These are phyloP conservation scores for Pristionchus fissidentatus DNA, from an alignment of 2,888 invertebrate genomes.

Conservation along the genomic window DNA sequence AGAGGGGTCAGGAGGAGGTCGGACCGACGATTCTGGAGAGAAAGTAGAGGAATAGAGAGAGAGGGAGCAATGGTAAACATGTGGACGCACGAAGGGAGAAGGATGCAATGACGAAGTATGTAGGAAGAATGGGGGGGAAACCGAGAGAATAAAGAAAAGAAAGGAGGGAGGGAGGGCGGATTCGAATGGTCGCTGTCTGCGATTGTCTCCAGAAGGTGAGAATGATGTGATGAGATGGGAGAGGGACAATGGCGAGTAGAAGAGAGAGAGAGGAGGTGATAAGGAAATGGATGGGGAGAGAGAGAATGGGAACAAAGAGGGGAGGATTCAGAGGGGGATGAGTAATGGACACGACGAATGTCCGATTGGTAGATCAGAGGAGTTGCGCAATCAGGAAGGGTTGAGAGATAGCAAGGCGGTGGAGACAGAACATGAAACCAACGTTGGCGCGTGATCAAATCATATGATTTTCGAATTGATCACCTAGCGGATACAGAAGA, in stretches of 20 bases:
- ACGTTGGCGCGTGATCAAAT: too few relatives aligned
- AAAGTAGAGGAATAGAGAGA: conserved; percentile 24
- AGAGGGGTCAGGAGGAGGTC: background rate
- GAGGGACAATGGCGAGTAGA: conserved; percentile 42
- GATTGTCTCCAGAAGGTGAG: conserved; percentile 28
- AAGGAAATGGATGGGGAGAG: conserved; percentile 7
- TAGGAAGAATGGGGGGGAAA: conserved; percentile 50
- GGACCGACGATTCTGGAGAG: background rate
- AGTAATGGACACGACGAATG: conserved; percentile 38
- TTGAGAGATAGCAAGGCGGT: background rate
- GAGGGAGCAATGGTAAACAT: conserved; percentile 6
- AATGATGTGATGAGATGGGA: conserved; percentile 33
- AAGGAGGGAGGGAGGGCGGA: conserved; percentile 52
- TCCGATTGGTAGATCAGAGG: background rate
- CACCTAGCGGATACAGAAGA: too few relatives aligned
- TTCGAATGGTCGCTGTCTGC: conserved; percentile 47
- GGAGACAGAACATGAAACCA: too few relatives aligned
- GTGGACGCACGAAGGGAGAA: conserved; percentile 48
- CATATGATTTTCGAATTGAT: too few relatives aligned
- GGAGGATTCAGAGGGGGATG: conserved; percentile 37
- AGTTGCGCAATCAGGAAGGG: background rate
- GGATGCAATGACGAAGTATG: conserved; percentile 48
- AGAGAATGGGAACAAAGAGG: conserved; percentile 27
- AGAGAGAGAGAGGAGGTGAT: background rate
- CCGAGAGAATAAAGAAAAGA: conserved; percentile 50